Conservation (phyloP, 2,113 vertebrate genomes). For the Myrmophylax atrothorax region DNA sequence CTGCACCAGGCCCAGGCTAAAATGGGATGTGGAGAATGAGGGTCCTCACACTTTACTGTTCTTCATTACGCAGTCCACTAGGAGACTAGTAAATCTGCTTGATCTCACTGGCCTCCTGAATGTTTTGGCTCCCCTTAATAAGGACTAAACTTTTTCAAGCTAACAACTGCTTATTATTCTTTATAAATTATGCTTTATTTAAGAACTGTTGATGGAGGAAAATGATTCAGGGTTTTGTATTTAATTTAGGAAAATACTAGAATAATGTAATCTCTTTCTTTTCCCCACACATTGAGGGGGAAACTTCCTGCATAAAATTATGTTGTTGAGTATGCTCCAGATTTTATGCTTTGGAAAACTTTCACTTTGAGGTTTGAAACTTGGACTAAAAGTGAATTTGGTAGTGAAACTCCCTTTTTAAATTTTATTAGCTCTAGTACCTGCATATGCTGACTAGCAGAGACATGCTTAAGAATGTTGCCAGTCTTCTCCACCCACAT, state of each 20-base stretch:
- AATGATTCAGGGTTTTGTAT: background rate
- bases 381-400: background rate
- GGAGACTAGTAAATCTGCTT: background rate
- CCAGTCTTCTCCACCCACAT: background rate
- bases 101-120: background rate
- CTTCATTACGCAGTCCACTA: background rate
- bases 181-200: background rate
- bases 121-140: background rate
- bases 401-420: background rate
- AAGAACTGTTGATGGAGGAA: background rate
- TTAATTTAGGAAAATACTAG: background rate
- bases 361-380: background rate
- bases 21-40: background rate
- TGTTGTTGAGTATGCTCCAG: background rate
- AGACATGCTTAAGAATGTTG: slow-evolving; percentile 51
- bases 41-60: background rate
- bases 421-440: background rate
- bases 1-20: background rate
- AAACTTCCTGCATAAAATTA: background rate
- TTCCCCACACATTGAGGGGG: background rate
- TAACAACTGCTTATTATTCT: background rate
- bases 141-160: background rate
- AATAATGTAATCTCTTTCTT: background rate
- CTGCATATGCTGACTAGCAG: background rate
- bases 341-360: background rate